Base-by-base conservation (phyloP, 2,113 vertebrate genomes). In the Aptenodytes patagonicus region DNA sequence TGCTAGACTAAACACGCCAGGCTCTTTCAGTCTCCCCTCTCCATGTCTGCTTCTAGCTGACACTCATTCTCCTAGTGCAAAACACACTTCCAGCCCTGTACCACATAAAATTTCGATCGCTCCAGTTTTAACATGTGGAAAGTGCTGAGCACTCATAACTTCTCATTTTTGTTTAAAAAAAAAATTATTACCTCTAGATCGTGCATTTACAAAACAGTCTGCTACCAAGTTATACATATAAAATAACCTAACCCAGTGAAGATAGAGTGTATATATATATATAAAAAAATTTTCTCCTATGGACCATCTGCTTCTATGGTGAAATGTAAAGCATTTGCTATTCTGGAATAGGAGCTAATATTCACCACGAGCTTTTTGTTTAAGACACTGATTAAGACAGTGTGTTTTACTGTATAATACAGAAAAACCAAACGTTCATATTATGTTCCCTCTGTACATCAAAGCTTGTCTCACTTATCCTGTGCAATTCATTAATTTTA, bases 1-100 rank as follows among this genome's bases (percentile, higher is more conserved):
- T 18, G 42, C 87, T 78, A 96, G 89, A 91, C 94, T 95, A 95
- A 95, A 91, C 89, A 94, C 10, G 7, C 36, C 36, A 15, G 32
- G 80, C 29, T 71, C 57, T 31, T 55, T 77, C 89, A 83, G 54
- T 38, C 80, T 81, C 25, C 42, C 40, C 77, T 81, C 86, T 81
- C 44, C n/a, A 17, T 4, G 61, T 49, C 83, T 78, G 58, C 46
- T 83, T 68, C 5, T 4, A 42, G 71, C 83, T 87, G 83, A 91
- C 68, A 58, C 65, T 61, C 6, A 0, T 70, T 87, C 52, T 75
- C 71, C 79, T 36, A 32, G 13, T 68, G 76, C 90, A 78, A 88
- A 78, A n/a, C 65, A 68, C 34, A 7, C 38, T 89, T 66, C 71
- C 80, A 93, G 64, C 36, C 49, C 76, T 29, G 68, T 17, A 31